phyloP scores from a whole-genome alignment of 2,888 invertebrate genomes.

The Aleiodes alternator region DNA sequence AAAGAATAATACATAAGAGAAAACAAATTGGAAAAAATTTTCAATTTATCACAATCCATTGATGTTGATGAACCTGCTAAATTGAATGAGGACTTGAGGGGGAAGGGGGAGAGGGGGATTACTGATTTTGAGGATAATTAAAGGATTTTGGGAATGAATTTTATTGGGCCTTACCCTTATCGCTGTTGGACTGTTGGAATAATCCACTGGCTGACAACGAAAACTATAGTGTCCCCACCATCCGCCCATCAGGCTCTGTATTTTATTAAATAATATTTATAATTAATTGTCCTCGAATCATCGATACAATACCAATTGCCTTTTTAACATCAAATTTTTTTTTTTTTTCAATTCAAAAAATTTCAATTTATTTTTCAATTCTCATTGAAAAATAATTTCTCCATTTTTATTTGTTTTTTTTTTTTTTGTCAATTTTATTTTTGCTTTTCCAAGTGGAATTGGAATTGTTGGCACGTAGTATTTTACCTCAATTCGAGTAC shows the following conservation, averaged over 20 bases:
- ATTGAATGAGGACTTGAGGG: too few species aligned
- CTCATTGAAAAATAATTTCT: neutral
- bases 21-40: neutral
- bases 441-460: neutral
- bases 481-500: slow-evolving; percentile 36
- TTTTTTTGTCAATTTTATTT: neutral
- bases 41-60: slow-evolving; percentile 39
- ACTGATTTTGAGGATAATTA: slow-evolving; percentile 29
- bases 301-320: slow-evolving; percentile 45
- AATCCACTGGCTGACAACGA: slow-evolving; percentile 94
- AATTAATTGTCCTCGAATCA: slow-evolving; percentile 59
- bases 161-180: slow-evolving; percentile 84
- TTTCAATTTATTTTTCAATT: neutral
- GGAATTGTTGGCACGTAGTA: neutral
- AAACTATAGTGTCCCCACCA: slow-evolving; percentile 94
- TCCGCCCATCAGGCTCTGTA: slow-evolving; percentile 90
- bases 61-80: slow-evolving; percentile 38
- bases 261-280: slow-evolving; percentile 58
- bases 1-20: neutral
- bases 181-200: slow-evolving; percentile 86
- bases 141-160: slow-evolving; percentile 32
- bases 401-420: neutral
- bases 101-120: too few species aligned
- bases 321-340: neutral
- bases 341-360: neutral